Conservation (phyloP, 2,797 vertebrate species). For the Hapalemur alaotrensis region DNA sequence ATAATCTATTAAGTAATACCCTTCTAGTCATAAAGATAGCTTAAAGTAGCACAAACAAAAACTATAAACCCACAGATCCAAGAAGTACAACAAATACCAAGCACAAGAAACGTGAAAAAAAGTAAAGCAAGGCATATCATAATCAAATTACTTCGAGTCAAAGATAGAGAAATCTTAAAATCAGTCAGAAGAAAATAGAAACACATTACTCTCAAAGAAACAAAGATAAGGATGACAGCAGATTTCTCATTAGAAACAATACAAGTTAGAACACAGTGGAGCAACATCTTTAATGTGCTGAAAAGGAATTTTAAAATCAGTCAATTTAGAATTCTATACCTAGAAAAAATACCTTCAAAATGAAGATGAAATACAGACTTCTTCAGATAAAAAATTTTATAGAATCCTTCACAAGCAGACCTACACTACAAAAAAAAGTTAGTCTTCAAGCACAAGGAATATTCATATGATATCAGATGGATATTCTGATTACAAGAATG, state of each 20-base stretch:
- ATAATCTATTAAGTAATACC: neutral
- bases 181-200: neutral
- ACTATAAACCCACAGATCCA: neutral
- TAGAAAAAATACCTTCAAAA: neutral
- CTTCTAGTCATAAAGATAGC: neutral
- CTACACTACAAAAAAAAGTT: neutral
- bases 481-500: neutral
- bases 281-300: neutral
- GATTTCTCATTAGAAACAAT: conserved; percentile 5
- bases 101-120: neutral
- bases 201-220: neutral
- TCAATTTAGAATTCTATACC: neutral
- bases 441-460: neutral
- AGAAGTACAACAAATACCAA: neutral
- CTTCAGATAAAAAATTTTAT: neutral
- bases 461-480: neutral
- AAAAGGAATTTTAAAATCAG: neutral
- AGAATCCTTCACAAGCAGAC: neutral
- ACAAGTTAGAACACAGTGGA: neutral
- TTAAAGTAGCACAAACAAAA: neutral
- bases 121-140: neutral
- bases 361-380: neutral
- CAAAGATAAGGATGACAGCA: neutral
- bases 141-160: neutral
- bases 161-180: neutral